Base-by-base conservation (phyloP, 1,140 invertebrate genomes). In the Tyrophagus putrescentiae region DNA sequence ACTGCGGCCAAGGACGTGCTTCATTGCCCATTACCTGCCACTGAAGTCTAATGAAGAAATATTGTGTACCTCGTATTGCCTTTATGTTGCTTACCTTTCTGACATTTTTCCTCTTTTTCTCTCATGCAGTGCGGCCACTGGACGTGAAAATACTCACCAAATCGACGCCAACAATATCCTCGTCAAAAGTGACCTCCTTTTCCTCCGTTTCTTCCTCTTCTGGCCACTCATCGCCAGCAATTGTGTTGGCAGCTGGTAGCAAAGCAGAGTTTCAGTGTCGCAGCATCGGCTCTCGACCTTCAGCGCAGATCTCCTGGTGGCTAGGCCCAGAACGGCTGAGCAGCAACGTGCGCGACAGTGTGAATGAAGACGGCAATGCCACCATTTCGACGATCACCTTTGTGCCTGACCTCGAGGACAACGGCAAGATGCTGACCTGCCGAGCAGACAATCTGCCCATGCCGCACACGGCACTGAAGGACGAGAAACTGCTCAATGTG, bases 371-470 rank as follows among this genome's bases (percentile, higher is more conserved):
- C 34, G 65, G 62, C 16, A 66, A 64, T 53, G 28, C 59, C 27
- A 67, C 65, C 18, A 50, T 62, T 23, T 67, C 62, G 32, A 62
- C 57, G 13, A 36, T 68, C 13, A 54, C 64, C 36, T 61, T 68
- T 21, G 62, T 79, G 62, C 84, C 56, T 78, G 76, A 77, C 36
- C 85, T 86, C 72, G 76, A 80, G 34, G 87, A 91, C 73, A 80
- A 84, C 52, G 85, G 84, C n/a, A 84, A 83, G 67, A 83, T 81
- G 70, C 72, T 91, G 63, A 79, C 83, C 3, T 91, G 87, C 71
- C 78, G 83, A 58, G 84, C 86, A 9, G 84, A 87, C 70, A 90
- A 90, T 72, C 80, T 84, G 68, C 56, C 56, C 13, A 61, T 64
- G 23, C 57, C 62, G 3, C 44, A 61, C 23, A 64, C 60, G 32